phyloP scores from a whole-genome alignment of 2,113 vertebrate genomes.

The Rana temporaria region DNA sequence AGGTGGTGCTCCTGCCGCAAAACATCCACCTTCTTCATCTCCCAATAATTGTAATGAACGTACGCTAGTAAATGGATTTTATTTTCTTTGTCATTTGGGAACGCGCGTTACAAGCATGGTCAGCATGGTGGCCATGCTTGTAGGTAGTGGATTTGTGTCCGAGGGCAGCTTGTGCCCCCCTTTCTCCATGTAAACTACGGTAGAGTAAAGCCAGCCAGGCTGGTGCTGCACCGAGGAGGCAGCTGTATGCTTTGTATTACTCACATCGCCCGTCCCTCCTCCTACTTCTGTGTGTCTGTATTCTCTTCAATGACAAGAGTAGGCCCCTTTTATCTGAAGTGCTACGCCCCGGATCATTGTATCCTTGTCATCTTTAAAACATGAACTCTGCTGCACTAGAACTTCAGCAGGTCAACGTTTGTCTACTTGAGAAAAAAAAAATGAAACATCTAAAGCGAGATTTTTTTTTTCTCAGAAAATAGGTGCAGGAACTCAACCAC shows the following conservation, averaged over 20 bases:
- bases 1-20: neutral
- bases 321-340: conserved; percentile 6
- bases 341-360: conserved; percentile 3
- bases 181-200: conserved; percentile 50
- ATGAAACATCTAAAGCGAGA: too few species aligned
- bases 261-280: conserved; percentile 4
- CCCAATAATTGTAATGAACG: neutral
- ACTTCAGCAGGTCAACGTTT: neutral
- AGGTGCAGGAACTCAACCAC: too few species aligned
- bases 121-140: neutral
- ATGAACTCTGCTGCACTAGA: conserved; percentile 11
- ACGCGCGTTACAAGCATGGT: neutral
- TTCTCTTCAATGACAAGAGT: conserved; percentile 29
- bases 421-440: neutral
- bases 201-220: conserved; percentile 51
- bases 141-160: neutral
- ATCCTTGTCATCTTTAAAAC: conserved; percentile 36
- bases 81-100: neutral
- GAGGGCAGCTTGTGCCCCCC: conserved; percentile 44
- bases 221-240: conserved; percentile 13
- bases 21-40: neutral
- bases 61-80: neutral
- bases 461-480: too few species aligned
- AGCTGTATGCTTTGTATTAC: conserved; percentile 5
- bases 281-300: conserved; percentile 1